Base-by-base conservation (phyloP, 2,888 invertebrate genomes). In the Gymnosoma rotundatum region DNA sequence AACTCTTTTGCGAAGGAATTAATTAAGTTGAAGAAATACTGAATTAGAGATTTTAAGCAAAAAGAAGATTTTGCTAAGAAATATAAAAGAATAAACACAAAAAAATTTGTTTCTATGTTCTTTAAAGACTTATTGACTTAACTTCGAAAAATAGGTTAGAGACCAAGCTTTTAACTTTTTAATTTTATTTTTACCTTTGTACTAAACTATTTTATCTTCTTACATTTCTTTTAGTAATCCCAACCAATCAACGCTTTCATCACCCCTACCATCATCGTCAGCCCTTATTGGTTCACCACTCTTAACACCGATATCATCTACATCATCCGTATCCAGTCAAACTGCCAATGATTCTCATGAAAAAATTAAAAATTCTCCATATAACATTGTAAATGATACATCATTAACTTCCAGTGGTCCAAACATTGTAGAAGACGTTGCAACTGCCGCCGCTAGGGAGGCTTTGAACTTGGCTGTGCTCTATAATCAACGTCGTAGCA, bases 401-500 rank as follows among this genome's bases (percentile, higher is more conserved):
- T 45, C 80, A 73, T 78, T 52, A 61, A 73, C 36, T 36, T 32
- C 66, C 67, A 72, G 63, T 66, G 76, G 72, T 74, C 81, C 84
- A 84, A 81, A 69, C 50, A 50, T 80, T 56, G 70, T 82, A 70
- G 81, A 69, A 61, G 78, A 74, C 73, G 80, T 70, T 66, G 82
- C 63, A 70, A 76, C 79, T 54, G 87, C 82, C 78, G 75, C 86
- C 81, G 75, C 86, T 82, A 78, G 86, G 78, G 87, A 90, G 70
- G 88, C 90, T 1, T 78, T 91, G 3, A 90, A 89, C 61, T 86
- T 90, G 86, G 91, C 90, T 45, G 88, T 90, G 42, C 86, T 91
- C 85, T 90, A 90, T 76, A 90, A 90, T 87, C 90, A 90, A 78
- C 89, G 88, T 0, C 89, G 90, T 54, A 90, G 89, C 78, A 90